Evolutionary conservation across 1,140 invertebrate genomes (phyloP), one percentile per base, ranked within the genome.

Genomic region (Sesamia nonagrioides): DNA sequence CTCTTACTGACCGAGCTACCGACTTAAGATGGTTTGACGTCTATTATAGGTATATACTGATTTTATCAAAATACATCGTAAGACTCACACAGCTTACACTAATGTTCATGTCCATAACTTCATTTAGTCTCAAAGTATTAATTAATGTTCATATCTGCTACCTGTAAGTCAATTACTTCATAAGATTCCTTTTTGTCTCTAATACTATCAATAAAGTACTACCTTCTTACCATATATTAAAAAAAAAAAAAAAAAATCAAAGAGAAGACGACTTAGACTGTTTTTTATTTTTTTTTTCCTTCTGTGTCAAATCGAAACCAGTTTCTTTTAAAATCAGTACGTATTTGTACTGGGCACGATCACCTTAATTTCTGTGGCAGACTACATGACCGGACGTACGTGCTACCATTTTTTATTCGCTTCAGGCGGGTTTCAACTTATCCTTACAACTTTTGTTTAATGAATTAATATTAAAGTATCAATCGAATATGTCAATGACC

Each of bases 321-420:
- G 60, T 63, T 63, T 63, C 15, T 40, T 7, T 17, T 15, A 61
- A 40, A 40, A 40, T n/a, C 6, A 33, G 56, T 35, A 27, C 33
- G 35, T 42, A 40, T 6, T 13, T 60, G n/a, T 35, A 15, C 17
- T 15, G 40, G 8, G 18, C 6, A n/a, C 18, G 63, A 17, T 66
- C n/a, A 68, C 63, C 42, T 68, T 33, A 18, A 13, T 68, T 68
- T 68, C 50, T 68, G 42, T 42, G 48, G 5, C 40, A 48, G 2
- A 68, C 21, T 11, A 68, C 63, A 48, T 68, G 63, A 68, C 63
- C 18, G 48, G 60, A n/a, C 33, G 27, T 40, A 17, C 35, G n/a
- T 17, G 17, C 60, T 63, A 42, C 60, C n/a, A 11, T 63, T 61
- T 63, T 37, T 63, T 21, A 63, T 1, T 11, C 6, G 35, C n/a